These are phyloP conservation scores for Sturnira hondurensis DNA, from an alignment of 2,113 vertebrate species.

Conservation along the genomic window DNA sequence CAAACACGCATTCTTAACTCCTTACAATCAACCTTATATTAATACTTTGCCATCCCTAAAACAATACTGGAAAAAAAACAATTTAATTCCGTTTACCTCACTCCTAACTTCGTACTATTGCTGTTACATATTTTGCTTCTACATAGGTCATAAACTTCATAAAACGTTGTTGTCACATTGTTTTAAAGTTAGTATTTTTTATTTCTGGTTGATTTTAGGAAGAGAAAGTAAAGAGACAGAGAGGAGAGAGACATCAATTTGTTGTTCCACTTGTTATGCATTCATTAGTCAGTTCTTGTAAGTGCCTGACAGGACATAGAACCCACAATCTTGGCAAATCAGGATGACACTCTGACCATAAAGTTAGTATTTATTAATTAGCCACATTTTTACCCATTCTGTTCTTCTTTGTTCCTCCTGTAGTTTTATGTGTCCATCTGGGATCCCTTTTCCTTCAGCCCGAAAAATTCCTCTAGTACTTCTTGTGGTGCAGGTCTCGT, in stretches of 20 bases:
- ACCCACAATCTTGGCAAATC: too few relatives aligned
- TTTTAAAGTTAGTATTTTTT: too few relatives aligned
- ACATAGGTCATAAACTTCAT: too few relatives aligned
- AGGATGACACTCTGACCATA: neutral
- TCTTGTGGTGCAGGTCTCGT: neutral
- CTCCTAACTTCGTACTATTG: neutral
- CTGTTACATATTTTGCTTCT: too few relatives aligned
- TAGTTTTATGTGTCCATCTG: neutral
- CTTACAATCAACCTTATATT: neutral
- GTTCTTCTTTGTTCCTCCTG: neutral
- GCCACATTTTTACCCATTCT: neutral
- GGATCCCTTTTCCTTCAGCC: neutral
- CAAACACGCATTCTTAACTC: neutral
- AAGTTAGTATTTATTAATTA: neutral
- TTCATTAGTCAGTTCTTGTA: too few relatives aligned
- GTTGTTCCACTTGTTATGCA: too few relatives aligned
- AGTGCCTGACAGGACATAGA: too few relatives aligned
- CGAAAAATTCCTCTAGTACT: neutral
- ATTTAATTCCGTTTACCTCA: neutral
- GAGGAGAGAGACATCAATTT: too few relatives aligned
- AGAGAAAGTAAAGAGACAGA: too few relatives aligned
- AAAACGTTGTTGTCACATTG: too few relatives aligned
- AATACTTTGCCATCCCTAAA: neutral
- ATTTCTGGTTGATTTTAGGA: too few relatives aligned
- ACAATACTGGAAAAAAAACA: neutral